These are phyloP conservation scores for Leptopterna dolabrata DNA, from an alignment of 2,888 invertebrate genomes.

Conservation along the genomic window DNA sequence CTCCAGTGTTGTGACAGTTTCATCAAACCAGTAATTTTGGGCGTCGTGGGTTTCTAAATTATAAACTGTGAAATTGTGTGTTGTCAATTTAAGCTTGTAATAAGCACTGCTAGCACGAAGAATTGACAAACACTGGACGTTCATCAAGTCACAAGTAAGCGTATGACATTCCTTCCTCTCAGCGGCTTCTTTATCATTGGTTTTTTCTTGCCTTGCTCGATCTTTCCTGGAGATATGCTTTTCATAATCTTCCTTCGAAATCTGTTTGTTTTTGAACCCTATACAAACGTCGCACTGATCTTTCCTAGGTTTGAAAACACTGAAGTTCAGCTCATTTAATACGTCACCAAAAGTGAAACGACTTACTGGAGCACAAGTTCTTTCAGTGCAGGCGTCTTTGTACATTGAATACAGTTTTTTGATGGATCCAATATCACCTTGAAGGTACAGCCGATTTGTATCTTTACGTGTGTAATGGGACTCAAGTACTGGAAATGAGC, in stretches of 20 bases:
- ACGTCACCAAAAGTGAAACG: background rate
- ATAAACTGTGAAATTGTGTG: constrained; percentile 45
- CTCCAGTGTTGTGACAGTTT: background rate
- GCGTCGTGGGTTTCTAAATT: constrained; percentile 35
- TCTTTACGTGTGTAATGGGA: background rate
- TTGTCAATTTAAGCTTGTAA: constrained; percentile 29
- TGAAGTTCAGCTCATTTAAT: background rate
- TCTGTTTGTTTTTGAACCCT: background rate
- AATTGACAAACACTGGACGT: background rate
- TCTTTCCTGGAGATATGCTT: constrained; percentile 1
- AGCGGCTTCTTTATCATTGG: constrained; percentile 14
- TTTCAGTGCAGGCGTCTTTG: background rate
- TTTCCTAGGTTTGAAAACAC: constrained; percentile 13
- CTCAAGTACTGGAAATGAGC: background rate
- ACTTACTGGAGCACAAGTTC: background rate
- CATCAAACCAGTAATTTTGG: background rate
- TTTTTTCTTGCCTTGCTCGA: constrained; percentile 8
- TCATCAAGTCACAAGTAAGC: constrained; percentile 25
- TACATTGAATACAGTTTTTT: background rate
- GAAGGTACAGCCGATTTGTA: background rate
- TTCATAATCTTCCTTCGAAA: background rate
- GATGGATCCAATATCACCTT: background rate
- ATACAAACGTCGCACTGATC: constrained; percentile 33
- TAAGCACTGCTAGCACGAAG: constrained; percentile 1
- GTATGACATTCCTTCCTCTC: background rate